phyloP scores from a whole-genome alignment of 2,888 invertebrate species.

The Volucella bombylans region DNA sequence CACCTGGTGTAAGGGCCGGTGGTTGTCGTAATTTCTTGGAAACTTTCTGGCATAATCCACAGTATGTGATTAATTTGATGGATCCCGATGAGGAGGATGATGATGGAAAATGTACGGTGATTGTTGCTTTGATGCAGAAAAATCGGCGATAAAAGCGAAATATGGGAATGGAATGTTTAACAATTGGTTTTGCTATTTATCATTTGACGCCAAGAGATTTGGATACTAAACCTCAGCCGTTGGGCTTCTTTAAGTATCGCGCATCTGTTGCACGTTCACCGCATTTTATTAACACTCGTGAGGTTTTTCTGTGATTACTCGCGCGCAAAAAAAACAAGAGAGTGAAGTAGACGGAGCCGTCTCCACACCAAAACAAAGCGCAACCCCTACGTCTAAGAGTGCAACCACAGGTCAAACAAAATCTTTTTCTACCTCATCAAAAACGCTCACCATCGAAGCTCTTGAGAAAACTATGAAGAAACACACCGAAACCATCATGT shows the following conservation, averaged over 20 bases:
- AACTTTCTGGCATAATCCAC: constrained; percentile 96
- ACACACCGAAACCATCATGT: too few species aligned
- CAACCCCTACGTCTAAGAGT: too few species aligned
- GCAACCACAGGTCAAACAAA: too few species aligned
- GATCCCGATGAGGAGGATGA: constrained; percentile 94
- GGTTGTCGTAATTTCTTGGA: constrained; percentile 96
- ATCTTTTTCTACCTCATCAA: too few species aligned
- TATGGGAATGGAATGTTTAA: constrained; percentile 94
- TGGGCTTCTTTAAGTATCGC: constrained; percentile 97
- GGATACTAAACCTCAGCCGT: constrained; percentile 88
- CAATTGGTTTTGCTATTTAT: constrained; percentile 98
- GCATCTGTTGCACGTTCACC: constrained; percentile 92
- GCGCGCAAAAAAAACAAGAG: too few species aligned
- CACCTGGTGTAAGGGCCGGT: constrained; percentile 93
- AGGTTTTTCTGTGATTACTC: too few species aligned
- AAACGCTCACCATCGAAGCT: too few species aligned
- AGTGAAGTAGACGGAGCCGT: too few species aligned
- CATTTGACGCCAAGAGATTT: constrained; percentile 88
- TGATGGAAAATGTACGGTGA: constrained; percentile 95
- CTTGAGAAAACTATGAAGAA: too few species aligned
- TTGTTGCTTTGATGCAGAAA: constrained; percentile 98
- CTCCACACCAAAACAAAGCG: too few species aligned
- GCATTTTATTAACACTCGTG: constrained; percentile 97
- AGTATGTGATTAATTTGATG: constrained; percentile 92
- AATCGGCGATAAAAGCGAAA: constrained; percentile 94